These are phyloP conservation scores for Caenorhabditis macrosperma DNA, from an alignment of 2,888 invertebrate genomes.

Conservation along the genomic window DNA sequence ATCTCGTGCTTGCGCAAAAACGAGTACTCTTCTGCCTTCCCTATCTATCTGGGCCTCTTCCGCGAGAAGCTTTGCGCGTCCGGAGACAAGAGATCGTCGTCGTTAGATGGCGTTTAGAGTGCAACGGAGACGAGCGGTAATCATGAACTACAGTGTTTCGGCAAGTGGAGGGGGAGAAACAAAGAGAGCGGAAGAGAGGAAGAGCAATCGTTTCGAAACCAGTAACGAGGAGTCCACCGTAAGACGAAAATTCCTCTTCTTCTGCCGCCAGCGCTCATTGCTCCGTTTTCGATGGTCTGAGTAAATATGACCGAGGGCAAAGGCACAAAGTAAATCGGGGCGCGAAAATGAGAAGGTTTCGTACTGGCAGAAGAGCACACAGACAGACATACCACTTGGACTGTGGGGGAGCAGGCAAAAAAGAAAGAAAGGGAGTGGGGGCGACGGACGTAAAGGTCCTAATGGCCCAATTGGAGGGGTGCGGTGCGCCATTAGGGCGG, in stretches of 20 bases:
- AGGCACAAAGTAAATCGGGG: conserved; percentile 45
- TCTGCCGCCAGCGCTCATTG: conserved; percentile 22
- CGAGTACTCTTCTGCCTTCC: conserved; percentile 46
- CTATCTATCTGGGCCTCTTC: conserved; percentile 34
- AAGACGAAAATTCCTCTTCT: conserved; percentile 22
- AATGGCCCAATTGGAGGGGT: background rate
- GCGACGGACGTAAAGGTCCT: background rate
- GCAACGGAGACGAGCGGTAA: background rate
- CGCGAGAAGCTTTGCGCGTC: conserved; percentile 16
- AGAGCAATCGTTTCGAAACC: conserved; percentile 38
- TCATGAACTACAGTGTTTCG: background rate
- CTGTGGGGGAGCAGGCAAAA: background rate
- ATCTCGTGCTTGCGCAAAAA: conserved; percentile 51
- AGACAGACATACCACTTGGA: conserved; percentile 17
- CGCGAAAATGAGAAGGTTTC: conserved; percentile 49
- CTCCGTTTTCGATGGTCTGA: conserved; percentile 46
- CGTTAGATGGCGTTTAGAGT: background rate
- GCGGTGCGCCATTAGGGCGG: background rate
- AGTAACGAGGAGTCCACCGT: conserved; percentile 31
- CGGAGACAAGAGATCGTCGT: conserved; percentile 12
- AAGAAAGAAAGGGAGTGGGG: background rate
- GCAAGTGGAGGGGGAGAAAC: too few species aligned
- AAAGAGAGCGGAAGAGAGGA: background rate
- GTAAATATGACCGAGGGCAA: conserved; percentile 47
- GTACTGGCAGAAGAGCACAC: conserved; percentile 27